Evolutionary conservation across 2,888 invertebrate genomes (phyloP), one percentile per base, ranked within the genome.

Genomic region (Altica lythri): DNA sequence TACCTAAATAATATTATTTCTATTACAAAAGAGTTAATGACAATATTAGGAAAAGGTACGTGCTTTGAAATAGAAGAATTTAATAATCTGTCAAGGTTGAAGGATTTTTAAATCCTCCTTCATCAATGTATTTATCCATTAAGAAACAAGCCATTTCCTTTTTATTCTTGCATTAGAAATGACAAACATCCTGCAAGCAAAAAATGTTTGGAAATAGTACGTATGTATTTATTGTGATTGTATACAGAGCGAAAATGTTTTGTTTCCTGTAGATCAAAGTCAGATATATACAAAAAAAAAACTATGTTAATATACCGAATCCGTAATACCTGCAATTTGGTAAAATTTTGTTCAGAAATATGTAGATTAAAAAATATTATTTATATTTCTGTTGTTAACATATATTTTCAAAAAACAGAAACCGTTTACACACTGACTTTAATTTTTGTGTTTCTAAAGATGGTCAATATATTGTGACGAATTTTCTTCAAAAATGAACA

Each of bases 111-210:
- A 48, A 32, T 44, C 40, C 34, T 43, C 40, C 46, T 30, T 30
- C 30, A 30, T 35, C 32, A 40, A 40, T 40, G 51, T 42, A 44
- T n/a, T n/a, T n/a, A n/a, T 44, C 40, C 34, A 42, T 52, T 52
- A 44, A 38, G 30, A 49, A 54, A 53, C 35, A 17, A 45, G 34
- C 14, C 22, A 37, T 50, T 56, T 60, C 59, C 61, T 57, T 27
- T 57, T 27, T 43, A 34, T 27, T 51, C 59, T 61, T 54, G 54
- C 59, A 46, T 56, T 38, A 45, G 54, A 45, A 54, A 57, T 59
- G 57, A 60, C 55, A 49, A 51, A 56, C 53, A 62, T 67, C 65
- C 64, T 61, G 59, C 29, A 53, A 10, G 30, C n/a, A 30, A 42
- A 57, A 52, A 60, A 56, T 53, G 32, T 50, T 52, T 43, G 42